phyloP scores from a whole-genome alignment of 2,888 invertebrate genomes.

The Stenichneumon culpator region DNA sequence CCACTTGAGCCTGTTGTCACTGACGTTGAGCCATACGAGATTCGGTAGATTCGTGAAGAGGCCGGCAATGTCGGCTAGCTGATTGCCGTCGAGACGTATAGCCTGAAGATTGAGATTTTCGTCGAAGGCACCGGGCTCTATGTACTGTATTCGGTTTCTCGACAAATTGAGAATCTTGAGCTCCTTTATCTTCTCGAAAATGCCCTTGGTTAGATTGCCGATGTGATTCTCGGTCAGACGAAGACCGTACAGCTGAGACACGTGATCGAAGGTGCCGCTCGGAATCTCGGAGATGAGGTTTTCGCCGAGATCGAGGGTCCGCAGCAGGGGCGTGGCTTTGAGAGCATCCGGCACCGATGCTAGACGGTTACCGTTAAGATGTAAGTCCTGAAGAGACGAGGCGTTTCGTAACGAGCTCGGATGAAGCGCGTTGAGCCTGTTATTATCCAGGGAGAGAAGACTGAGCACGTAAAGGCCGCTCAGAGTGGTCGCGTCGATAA shows the following conservation, averaged over 20 bases:
- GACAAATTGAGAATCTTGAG: slow-evolving; percentile 94
- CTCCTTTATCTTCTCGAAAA: slow-evolving; percentile 92
- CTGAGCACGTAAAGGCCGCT: slow-evolving; percentile 92
- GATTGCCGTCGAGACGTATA: slow-evolving; percentile 93
- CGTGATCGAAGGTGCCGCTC: slow-evolving; percentile 92
- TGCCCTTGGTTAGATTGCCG: slow-evolving; percentile 92
- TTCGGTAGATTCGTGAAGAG: slow-evolving; percentile 93
- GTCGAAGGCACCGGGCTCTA: slow-evolving; percentile 93
- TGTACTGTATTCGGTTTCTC: slow-evolving; percentile 92
- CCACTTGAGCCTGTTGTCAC: slow-evolving; percentile 93
- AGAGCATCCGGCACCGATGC: slow-evolving; percentile 91
- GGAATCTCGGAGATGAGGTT: slow-evolving; percentile 93
- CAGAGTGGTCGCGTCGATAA: slow-evolving; percentile 91
- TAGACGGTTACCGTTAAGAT: slow-evolving; percentile 93
- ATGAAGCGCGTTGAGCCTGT: slow-evolving; percentile 91
- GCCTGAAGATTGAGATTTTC: slow-evolving; percentile 92
- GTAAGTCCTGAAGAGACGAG: slow-evolving; percentile 92
- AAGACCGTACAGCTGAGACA: slow-evolving; percentile 93
- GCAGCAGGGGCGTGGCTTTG: slow-evolving; percentile 91
- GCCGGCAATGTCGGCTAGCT: slow-evolving; percentile 91
- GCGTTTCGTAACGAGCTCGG: slow-evolving; percentile 92
- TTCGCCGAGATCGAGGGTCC: slow-evolving; percentile 93
- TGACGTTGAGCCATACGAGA: slow-evolving; percentile 94
- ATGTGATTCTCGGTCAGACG: slow-evolving; percentile 94
- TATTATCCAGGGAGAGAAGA: slow-evolving; percentile 92